phyloP scores from a whole-genome alignment of 2,888 invertebrate species.

The Caenorhabditis afra region DNA sequence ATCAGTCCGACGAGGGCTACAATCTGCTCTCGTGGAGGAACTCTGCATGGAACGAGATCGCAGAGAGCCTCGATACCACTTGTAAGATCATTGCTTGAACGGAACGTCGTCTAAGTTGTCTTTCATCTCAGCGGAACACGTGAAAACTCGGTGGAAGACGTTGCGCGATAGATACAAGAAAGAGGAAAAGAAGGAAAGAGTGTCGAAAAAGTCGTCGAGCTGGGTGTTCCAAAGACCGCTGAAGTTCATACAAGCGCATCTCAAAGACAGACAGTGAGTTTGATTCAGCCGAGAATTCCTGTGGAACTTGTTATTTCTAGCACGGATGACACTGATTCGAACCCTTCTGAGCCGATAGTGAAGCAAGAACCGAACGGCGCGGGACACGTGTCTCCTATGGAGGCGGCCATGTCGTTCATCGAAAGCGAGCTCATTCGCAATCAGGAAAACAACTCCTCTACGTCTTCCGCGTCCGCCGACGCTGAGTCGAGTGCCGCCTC shows the following conservation, averaged over 20 bases:
- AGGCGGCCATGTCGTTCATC: conserved; percentile 64
- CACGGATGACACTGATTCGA: conserved; percentile 52
- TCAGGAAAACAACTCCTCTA: conserved; percentile 40
- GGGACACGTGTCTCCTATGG: conserved; percentile 65
- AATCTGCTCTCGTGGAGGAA: conserved; percentile 63
- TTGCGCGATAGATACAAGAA: conserved; percentile 75
- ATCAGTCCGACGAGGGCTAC: conserved; percentile 65
- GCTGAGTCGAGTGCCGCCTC: conserved; percentile 46
- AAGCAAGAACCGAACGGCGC: conserved; percentile 44
- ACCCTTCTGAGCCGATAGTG: conserved; percentile 20
- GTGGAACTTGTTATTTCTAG: conserved; percentile 24
- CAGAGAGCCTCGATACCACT: conserved; percentile 52
- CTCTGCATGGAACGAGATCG: conserved; percentile 65
- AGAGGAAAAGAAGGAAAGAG: conserved; percentile 69
- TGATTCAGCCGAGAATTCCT: not conserved
- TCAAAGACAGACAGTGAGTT: conserved; percentile 60
- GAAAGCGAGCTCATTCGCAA: conserved; percentile 63
- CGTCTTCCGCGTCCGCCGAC: conserved; percentile 50
- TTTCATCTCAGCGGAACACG: conserved; percentile 63
- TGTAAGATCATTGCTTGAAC: too few relatives aligned
- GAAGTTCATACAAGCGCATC: conserved; percentile 66
- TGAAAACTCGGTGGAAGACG: conserved; percentile 78
- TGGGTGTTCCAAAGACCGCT: conserved; percentile 67
- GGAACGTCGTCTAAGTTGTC: too few relatives aligned
- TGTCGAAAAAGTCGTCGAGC: conserved; percentile 59